Base-by-base conservation (phyloP, 2,113 vertebrate species). In the Carassius auratus region DNA sequence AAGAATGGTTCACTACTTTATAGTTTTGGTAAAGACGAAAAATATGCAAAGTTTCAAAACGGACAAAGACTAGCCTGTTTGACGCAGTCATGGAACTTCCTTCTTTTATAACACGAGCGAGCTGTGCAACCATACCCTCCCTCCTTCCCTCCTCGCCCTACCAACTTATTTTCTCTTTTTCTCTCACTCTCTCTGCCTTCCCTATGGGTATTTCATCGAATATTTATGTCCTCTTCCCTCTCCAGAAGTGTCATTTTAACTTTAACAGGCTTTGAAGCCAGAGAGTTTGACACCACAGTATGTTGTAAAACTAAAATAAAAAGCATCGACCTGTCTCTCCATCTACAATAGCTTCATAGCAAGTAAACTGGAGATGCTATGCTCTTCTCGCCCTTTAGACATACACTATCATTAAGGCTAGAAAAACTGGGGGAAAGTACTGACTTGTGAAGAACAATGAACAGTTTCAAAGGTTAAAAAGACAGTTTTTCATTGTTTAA, bases 191-290 rank as follows among this genome's bases (percentile, higher is more conserved):
- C 45, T 45, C 76, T 85, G 57, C 57, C 36, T 78, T 87, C 86
- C 86, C 86, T 85, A 6, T 76, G 84, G 88, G 88, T 85, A 86
- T 87, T 87, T 85, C 83, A 87, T 89, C 68, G n/a, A 89, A 84
- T 85, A 89, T 87, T 89, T 84, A 89, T 89, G 88, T 85, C 80
- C 86, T 85, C 80, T 87, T 76, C 57, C 83, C 84, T 85, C 81
- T 83, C 86, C 75, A 85, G 73, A 85, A 84, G 86, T 88, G 85
- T 88, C 87, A 88, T 88, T 84, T 86, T 81, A 88, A 88, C 87
- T 88, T 86, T 86, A 86, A 86, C 85, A 88, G 84, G 87, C 87
- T 88, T 88, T 88, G 85, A 88, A 88, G 87, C 77, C 38, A 42
- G 85, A 59, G 76, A 88, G 77, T 88, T 86, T 88, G 87, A 88